Base-by-base conservation (phyloP, 1,140 invertebrate genomes). In the Sycophaga agraensis region DNA sequence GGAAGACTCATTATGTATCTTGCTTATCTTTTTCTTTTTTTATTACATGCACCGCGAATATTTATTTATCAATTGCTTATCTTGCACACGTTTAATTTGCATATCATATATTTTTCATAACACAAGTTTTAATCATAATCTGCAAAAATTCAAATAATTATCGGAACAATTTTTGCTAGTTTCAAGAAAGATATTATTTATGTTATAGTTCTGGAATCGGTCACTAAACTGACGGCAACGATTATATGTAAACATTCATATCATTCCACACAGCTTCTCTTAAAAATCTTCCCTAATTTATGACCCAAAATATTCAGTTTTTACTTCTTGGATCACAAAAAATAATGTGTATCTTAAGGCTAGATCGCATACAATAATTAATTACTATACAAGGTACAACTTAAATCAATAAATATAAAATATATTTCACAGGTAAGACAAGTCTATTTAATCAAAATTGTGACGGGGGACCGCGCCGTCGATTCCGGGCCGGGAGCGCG, bases 341-440 rank as follows among this genome's bases (percentile, higher is more conserved):
- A 8, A 16, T 37, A 24, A 39, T 37, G 35, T 14, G 34, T 6
- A 49, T 24, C 31, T 50, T 50, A 42, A 31, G 8, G 40, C 7
- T 50, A 50, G 3, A 40, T 4, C 46, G 35, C 55, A 43, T 39
- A 46, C n/a, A 55, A 5, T 42, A 59, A 59, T 31, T 12, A 1
- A 1, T 34, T 34, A 50, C 37, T 59, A 51, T 59, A 59, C 46
- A 59, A 24, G 14, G 31, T 5, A 51, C 17, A 59, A 53, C 49
- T 60, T 60, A 60, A 59, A 53, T 39, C 19, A 59, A 59, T 53
- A 59, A 59, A 55, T 59, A 64, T 50, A 59, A 58, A 55, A 64
- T 59, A 40, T 53, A 64, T 64, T 59, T 64, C 57, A 64, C 45
- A 64, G 63, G 45, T 59, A 46, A 59, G 26, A 53, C n/a, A 42